Evolutionary conservation across 2,113 vertebrate species (phyloP), one percentile per base, ranked within the genome.

Genomic region (Vimba vimba): DNA sequence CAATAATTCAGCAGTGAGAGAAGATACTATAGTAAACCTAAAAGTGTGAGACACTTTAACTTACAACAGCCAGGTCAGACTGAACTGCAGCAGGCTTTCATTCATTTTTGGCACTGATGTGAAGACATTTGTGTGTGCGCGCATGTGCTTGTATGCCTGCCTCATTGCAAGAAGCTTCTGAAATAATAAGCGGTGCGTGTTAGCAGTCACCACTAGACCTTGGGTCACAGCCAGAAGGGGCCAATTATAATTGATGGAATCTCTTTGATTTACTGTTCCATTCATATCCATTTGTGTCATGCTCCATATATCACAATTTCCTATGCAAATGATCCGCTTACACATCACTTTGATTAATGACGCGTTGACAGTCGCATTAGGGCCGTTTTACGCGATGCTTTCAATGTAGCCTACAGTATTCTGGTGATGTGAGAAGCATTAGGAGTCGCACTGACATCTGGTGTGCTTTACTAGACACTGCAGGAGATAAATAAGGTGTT

Each of bases 281-380:
- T 90, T 90, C 91, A 90, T 90, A 93, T 94, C 91, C 83, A 89
- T 94, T 93, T 94, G 89, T 91, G 94, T 94, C 93, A 91, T 89
- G 93, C 93, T 92, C 92, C 80, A 93, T 93, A 92, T 93, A 94
- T 93, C 89, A 92, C 91, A 93, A 92, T 94, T 92, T 93, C 92
- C 91, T 84, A 90, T 92, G 91, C 91, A 93, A 93, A 94, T 94
- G 90, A 92, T 90, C 89, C 88, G 77, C 86, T 91, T 74, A 27
- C 83, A 90, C 87, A 93, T 88, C 91, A 91, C 92, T 91, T 90
- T 94, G 91, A 95, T 95, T 92, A 94, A 95, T 94, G 91, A 83
- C 89, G 83, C 89, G 78, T 73, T 91, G 93, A 90, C 92, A 86
- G 84, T 74, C 79, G 92, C 88, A 90, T 94, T 92, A 91, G 89